A percentile compares a stretch with the other conserved stretches of the same genome.
Evolutionary conservation across 2,113 vertebrate genomes (phyloP).

Genomic region (Cercocebus atys): DNA sequence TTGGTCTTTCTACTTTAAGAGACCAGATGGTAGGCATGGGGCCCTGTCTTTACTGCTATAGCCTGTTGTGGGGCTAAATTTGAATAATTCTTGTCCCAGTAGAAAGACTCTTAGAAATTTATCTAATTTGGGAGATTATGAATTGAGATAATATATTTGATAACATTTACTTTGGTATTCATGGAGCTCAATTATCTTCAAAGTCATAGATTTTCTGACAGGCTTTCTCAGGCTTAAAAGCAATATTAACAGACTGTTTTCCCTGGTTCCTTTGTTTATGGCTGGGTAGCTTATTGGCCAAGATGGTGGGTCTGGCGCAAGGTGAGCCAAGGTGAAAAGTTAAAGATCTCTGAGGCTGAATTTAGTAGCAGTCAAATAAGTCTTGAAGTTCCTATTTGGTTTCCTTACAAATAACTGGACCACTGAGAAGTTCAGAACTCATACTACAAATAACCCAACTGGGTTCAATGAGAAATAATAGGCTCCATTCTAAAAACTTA

Average conservation of each 20-base stretch:
- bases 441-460: not conserved
- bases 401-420: not conserved
- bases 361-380: not conserved
- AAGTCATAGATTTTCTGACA: not conserved
- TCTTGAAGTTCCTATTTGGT: not conserved
- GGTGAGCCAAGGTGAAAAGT: not conserved
- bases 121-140: not conserved
- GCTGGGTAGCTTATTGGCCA: not conserved
- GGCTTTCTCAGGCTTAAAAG: not conserved
- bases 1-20: not conserved
- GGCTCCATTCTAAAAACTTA: not conserved
- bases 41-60: not conserved
- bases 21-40: not conserved
- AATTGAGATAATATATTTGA: not conserved
- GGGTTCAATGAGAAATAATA: not conserved
- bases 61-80: not conserved
- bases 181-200: conserved; percentile 6
- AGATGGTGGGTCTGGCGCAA: not conserved
- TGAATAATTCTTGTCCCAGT: not conserved
- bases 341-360: not conserved
- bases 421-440: not conserved
- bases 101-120: not conserved
- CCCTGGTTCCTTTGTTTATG: not conserved
- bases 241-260: not conserved
- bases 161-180: not conserved